phyloP scores from a whole-genome alignment of 2,797 vertebrate genomes.

The Potorous gilbertii region DNA sequence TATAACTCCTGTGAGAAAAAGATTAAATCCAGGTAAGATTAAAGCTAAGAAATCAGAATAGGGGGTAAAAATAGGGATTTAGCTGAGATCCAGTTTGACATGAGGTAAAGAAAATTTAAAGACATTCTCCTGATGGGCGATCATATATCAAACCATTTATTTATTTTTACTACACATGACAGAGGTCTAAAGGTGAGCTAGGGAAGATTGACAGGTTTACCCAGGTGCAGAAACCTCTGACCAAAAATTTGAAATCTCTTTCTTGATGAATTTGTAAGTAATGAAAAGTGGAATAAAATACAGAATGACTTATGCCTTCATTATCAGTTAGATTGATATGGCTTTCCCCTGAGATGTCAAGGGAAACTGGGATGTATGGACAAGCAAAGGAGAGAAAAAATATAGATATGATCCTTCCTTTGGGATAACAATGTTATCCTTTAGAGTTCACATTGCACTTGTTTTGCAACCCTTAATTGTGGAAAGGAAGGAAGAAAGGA shows the following conservation, averaged over 20 bases:
- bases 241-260: conserved; percentile 17
- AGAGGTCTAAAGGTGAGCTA: conserved; percentile 39
- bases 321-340: conserved; percentile 28
- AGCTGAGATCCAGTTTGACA: conserved; percentile 11
- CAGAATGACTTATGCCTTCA: conserved; percentile 42
- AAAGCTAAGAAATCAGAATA: conserved; percentile 25
- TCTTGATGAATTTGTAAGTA: conserved; percentile 48
- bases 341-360: neutral
- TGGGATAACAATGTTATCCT: neutral
- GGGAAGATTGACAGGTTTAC: conserved; percentile 44
- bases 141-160: conserved; percentile 8
- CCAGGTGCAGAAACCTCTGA: conserved; percentile 37
- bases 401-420: neutral
- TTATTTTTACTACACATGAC: conserved; percentile 9
- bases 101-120: neutral
- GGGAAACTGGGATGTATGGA: neutral
- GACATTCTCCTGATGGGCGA: neutral
- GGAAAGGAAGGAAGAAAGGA: no score
- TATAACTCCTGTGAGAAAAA: neutral
- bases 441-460: neutral
- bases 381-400: neutral
- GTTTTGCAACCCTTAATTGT: neutral
- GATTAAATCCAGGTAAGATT: neutral
- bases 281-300: conserved; percentile 38
- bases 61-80: conserved; percentile 38